Percentiles rank a stretch among this genome's conserved stretches.
Evolutionary conservation across 2,113 vertebrate genomes (phyloP).

Genomic region (Ellobius talpinus): DNA sequence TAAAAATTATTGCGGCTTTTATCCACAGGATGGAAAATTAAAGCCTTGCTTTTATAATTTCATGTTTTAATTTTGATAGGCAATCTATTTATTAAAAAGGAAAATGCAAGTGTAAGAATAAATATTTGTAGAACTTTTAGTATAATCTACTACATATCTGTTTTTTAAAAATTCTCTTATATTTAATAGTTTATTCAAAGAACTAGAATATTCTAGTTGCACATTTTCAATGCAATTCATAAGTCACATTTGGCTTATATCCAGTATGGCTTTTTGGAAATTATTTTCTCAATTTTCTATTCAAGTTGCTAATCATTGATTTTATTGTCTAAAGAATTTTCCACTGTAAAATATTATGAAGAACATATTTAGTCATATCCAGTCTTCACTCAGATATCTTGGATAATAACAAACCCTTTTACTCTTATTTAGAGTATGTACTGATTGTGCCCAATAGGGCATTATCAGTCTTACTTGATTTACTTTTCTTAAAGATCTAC

Average conservation of each 20-base stretch:
- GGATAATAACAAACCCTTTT: neutral
- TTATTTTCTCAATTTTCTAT: conserved; percentile 45
- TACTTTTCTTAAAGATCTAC: conserved; percentile 2
- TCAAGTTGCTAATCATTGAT: neutral
- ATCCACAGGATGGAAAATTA: neutral
- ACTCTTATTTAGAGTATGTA: neutral
- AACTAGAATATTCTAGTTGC: neutral
- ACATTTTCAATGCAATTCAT: neutral
- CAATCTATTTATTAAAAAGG: neutral
- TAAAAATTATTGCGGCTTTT: neutral
- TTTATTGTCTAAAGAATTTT: neutral
- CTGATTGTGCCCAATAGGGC: neutral
- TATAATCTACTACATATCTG: neutral
- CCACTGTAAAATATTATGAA: conserved; percentile 15
- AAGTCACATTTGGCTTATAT: neutral
- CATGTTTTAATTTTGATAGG: neutral
- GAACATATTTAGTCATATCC: neutral
- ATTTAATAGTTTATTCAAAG: conserved; percentile 23
- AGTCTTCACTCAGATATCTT: conserved; percentile 18
- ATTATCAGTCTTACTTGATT: conserved; percentile 16
- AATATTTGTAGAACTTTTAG: neutral
- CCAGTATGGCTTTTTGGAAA: neutral
- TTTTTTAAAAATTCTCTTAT: neutral
- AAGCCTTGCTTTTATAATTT: neutral
- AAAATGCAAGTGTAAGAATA: neutral